phyloP scores from a whole-genome alignment of 2,888 invertebrate species.

The Cistogaster globosa region DNA sequence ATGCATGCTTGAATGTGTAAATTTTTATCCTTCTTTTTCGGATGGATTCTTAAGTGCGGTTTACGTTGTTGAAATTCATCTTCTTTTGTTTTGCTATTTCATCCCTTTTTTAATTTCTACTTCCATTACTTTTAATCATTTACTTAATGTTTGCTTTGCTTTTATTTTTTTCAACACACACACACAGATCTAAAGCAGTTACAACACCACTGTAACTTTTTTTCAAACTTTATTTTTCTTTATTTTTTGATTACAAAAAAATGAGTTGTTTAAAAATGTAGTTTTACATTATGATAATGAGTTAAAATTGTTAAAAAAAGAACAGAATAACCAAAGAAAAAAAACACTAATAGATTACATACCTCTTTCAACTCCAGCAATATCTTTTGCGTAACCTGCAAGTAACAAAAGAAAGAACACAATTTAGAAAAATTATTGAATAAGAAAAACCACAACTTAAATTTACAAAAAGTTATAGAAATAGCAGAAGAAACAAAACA shows the following conservation, averaged over 20 bases:
- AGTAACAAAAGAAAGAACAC: conserved; percentile 73
- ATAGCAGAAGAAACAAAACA: no score
- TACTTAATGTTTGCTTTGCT: conserved; percentile 56
- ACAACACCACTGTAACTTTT: conserved; percentile 7
- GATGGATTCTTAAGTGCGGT: conserved; percentile 45
- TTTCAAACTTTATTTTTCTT: conserved; percentile 5
- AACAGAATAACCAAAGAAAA: not conserved
- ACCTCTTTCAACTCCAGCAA: conserved; percentile 83
- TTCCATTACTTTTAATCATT: conserved; percentile 59
- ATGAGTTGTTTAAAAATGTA: conserved; percentile 43
- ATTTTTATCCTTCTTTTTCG: conserved; percentile 13
- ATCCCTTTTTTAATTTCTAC: conserved; percentile 19
- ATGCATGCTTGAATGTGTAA: not conserved
- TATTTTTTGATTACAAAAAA: not conserved
- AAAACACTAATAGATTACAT: conserved; percentile 72
- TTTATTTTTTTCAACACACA: not conserved
- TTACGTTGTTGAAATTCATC: conserved; percentile 47
- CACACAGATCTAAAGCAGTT: conserved; percentile 16
- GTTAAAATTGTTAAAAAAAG: conserved; percentile 15
- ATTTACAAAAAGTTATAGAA: not conserved
- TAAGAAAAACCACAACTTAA: conserved; percentile 3
- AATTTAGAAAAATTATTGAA: conserved; percentile 42
- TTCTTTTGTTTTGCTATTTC: not conserved
- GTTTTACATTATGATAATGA: conserved; percentile 55
- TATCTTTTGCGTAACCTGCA: conserved; percentile 85